These are phyloP conservation scores for Xestia c-nigrum DNA, from an alignment of 2,888 invertebrate genomes.

Conservation along the genomic window DNA sequence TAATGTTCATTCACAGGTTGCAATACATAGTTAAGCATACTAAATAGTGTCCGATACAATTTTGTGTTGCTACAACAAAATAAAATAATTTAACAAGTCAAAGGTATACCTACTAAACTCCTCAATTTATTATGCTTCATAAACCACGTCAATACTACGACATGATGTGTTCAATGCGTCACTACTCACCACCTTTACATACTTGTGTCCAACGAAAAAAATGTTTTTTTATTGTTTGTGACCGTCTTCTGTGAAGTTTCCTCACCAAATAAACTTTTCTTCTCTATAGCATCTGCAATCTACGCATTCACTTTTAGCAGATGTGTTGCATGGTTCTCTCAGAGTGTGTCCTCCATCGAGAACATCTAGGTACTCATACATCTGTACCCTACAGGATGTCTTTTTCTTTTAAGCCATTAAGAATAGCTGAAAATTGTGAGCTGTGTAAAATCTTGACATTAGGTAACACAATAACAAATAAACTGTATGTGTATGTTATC, in stretches of 20 bases:
- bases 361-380: no score
- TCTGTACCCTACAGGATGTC: no score
- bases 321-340: no score
- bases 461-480: constrained; percentile 8
- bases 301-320: no score
- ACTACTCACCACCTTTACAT: neutral
- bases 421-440: no score
- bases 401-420: no score
- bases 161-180: neutral
- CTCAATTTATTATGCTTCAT: neutral
- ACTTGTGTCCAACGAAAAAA: neutral
- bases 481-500: constrained; percentile 32
- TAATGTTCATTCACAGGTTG: neutral
- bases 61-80: neutral
- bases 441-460: no score
- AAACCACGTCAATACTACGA: neutral
- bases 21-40: neutral
- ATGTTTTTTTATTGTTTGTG: neutral
- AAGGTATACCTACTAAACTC: neutral
- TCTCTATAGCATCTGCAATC: no score
- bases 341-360: no score
- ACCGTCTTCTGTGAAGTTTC: neutral
- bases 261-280: constrained; percentile 9
- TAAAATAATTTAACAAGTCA: neutral
- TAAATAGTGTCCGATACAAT: neutral